phyloP scores from a whole-genome alignment of 37 sponge, comb jelly and placozoan species.

The Axinella damicornis region DNA sequence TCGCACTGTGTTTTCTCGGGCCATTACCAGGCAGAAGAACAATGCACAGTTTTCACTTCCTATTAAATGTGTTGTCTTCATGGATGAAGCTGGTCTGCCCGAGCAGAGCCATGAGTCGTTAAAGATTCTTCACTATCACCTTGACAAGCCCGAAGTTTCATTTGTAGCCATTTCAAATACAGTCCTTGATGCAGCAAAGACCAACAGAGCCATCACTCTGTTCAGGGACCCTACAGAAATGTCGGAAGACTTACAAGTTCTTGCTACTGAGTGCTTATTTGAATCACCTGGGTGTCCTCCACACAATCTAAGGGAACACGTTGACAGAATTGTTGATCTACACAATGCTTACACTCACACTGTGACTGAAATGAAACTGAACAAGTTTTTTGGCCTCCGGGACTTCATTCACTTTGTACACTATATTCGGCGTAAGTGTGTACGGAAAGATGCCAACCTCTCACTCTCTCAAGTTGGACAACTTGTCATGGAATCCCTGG shows the following conservation, averaged over 20 bases:
- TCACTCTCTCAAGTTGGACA: conserved; percentile 16
- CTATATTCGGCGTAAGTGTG: conserved; percentile 56
- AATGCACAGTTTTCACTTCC: conserved; percentile 30
- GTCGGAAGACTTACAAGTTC: conserved; percentile 50
- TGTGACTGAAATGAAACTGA: conserved; percentile 31
- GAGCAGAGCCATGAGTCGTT: conserved; percentile 92
- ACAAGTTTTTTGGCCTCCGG: conserved; percentile 71
- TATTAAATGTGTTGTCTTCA: conserved; percentile 82
- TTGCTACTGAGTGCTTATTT: conserved; percentile 64
- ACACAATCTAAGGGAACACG: conserved; percentile 25
- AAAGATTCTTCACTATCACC: conserved; percentile 86
- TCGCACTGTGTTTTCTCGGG: conserved; percentile 77
- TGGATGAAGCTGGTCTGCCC: conserved; percentile 94
- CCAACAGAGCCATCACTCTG: conserved; percentile 84
- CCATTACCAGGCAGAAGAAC: conserved; percentile 68
- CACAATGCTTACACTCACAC: conserved; percentile 35
- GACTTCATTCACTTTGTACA: conserved; percentile 85
- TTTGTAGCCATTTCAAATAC: conserved; percentile 92
- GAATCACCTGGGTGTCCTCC: conserved; percentile 35
- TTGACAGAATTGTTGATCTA: conserved; percentile 41
- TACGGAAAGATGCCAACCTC: conserved; percentile 2
- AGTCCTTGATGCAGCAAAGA: conserved; percentile 91
- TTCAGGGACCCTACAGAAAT: conserved; percentile 68
- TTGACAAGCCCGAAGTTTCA: conserved; percentile 82
- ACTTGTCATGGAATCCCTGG: conserved; percentile 60